Percentiles rank a stretch among this genome's conserved stretches.
These are phyloP conservation scores for Monopterus albus DNA, from an alignment of 2,113 vertebrate species.

Conservation along the genomic window DNA sequence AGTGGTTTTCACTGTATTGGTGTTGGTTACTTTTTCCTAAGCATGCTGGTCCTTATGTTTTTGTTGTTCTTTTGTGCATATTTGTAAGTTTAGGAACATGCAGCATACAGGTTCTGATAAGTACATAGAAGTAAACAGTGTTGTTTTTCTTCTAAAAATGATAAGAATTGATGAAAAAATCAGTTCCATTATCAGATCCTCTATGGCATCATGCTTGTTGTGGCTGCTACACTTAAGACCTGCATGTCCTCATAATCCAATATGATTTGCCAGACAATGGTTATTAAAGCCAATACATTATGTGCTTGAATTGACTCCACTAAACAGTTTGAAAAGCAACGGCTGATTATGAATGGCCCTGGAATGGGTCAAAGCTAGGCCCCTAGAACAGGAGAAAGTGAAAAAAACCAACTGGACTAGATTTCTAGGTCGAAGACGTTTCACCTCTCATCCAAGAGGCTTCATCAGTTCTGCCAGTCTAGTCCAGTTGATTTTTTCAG, in stretches of 20 bases:
- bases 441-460: too few species aligned
- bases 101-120: too few species aligned
- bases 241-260: background rate
- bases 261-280: conserved; percentile 6
- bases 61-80: too few species aligned
- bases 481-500: too few species aligned
- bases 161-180: background rate
- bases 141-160: background rate
- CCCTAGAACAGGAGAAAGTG: too few species aligned
- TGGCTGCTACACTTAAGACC: background rate
- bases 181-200: background rate
- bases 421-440: too few species aligned
- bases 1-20: too few species aligned
- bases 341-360: background rate
- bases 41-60: too few species aligned
- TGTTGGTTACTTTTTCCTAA: too few species aligned
- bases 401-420: too few species aligned
- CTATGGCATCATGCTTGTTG: background rate
- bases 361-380: background rate
- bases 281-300: conserved; percentile 3
- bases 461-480: too few species aligned
- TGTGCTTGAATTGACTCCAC: background rate
- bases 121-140: background rate
- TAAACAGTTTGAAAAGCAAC: conserved; percentile 16
- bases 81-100: too few species aligned